Conservation (phyloP, 2,797 vertebrate genomes). For the Bryconaethiops microstoma region DNA sequence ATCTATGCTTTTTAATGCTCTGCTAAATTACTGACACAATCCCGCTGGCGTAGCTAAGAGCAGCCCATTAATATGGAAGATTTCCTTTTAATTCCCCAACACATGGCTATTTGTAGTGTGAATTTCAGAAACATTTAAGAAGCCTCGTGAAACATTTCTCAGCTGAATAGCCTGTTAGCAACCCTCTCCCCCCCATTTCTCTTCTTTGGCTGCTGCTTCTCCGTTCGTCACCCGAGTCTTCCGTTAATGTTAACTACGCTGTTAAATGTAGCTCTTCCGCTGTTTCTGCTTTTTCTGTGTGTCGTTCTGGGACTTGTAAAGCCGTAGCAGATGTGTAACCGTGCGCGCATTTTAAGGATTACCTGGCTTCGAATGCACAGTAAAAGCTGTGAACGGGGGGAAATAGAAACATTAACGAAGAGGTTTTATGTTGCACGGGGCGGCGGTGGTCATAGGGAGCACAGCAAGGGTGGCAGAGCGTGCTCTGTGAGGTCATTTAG, state of each 20-base stretch:
- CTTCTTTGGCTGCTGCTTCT: constrained; percentile 22
- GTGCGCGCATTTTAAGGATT: constrained; percentile 95
- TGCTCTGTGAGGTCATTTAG: constrained; percentile 50
- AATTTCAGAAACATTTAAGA: constrained; percentile 20
- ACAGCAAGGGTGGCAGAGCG: constrained; percentile 9
- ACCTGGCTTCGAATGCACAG: constrained; percentile 88
- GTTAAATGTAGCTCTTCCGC: constrained; percentile 84
- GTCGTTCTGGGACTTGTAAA: constrained; percentile 76
- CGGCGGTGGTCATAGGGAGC: constrained; percentile 32
- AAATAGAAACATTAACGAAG: constrained; percentile 84
- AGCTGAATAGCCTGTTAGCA: not conserved
- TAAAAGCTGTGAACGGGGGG: constrained; percentile 86
- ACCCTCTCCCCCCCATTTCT: constrained; percentile 2
- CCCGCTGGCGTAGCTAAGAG: not conserved
- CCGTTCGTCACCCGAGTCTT: constrained; percentile 76
- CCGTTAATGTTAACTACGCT: constrained; percentile 82
- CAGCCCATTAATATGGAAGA: not conserved
- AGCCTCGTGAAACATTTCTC: not conserved
- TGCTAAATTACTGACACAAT: constrained; percentile 33
- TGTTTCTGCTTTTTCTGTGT: constrained; percentile 61
- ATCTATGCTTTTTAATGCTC: constrained; percentile 24
- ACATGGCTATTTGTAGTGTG: constrained; percentile 1
- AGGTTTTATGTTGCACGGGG: constrained; percentile 79
- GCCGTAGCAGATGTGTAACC: constrained; percentile 97
- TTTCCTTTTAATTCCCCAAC: constrained; percentile 8